phyloP scores from a whole-genome alignment of 2,113 vertebrate species.

The Condylura cristata region DNA sequence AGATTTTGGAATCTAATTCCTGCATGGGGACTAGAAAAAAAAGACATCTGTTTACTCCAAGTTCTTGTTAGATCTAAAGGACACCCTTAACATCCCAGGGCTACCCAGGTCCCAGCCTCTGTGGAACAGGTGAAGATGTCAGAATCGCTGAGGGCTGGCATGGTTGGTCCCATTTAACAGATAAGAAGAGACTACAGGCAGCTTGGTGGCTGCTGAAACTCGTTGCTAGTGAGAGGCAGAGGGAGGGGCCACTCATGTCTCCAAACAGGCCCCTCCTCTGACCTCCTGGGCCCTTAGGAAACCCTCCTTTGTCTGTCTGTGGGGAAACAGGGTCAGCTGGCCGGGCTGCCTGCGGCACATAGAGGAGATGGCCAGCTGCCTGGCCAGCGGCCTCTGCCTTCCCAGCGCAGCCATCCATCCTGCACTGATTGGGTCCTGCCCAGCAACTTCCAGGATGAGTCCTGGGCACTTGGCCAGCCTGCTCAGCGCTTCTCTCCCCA shows the following conservation, averaged over 20 bases:
- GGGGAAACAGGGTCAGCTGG: not conserved
- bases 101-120: not conserved
- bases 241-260: not conserved
- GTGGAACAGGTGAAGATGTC: not conserved
- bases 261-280: not conserved
- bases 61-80: not conserved
- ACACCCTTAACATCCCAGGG: not conserved
- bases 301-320: not conserved
- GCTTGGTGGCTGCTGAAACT: not conserved
- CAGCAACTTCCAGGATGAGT: slow-evolving; percentile 31
- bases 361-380: not conserved
- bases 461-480: slow-evolving; percentile 11
- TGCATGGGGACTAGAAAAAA: not conserved
- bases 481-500: not conserved
- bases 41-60: not conserved
- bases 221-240: not conserved
- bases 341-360: not conserved
- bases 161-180: not conserved
- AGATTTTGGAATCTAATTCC: not conserved
- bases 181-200: not conserved
- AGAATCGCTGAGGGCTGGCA: not conserved
- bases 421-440: slow-evolving; percentile 46
- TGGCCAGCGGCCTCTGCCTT: slow-evolving; percentile 3
- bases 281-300: not conserved
- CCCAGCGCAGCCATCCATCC: slow-evolving; percentile 40